phyloP scores from a whole-genome alignment of 2,888 invertebrate species.

The Nezara viridula region DNA sequence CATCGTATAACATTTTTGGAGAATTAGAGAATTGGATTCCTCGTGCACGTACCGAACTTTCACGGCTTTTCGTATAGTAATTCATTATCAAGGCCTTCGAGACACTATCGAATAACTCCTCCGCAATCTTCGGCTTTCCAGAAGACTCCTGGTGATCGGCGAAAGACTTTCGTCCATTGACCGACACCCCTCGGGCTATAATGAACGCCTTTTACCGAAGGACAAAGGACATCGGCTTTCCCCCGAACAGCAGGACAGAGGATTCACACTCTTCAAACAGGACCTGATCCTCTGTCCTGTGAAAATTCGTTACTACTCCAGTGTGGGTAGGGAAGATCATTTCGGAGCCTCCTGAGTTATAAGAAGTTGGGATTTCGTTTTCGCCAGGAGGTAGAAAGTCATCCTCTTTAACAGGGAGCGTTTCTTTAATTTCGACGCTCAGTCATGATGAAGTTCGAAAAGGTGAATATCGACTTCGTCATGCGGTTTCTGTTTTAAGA shows the following conservation, averaged over 20 bases:
- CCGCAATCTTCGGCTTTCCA: neutral
- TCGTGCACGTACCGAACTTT: neutral
- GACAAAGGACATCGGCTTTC: constrained; percentile 22
- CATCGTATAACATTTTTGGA: too few species aligned
- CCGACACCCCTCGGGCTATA: neutral
- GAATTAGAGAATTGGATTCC: neutral
- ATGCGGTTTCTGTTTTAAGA: constrained; percentile 20
- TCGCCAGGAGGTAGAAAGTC: constrained; percentile 34
- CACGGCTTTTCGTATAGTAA: neutral
- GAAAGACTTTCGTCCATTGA: constrained; percentile 12
- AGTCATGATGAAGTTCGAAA: constrained; percentile 29
- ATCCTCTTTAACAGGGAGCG: constrained; percentile 30
- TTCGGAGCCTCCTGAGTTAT: neutral
- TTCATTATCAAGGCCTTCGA: neutral
- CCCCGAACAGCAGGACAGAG: neutral
- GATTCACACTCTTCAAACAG: neutral
- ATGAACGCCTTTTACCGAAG: constrained; percentile 18
- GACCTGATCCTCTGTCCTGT: neutral
- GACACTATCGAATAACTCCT: neutral
- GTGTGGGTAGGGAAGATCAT: neutral
- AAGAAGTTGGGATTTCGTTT: constrained; percentile 11
- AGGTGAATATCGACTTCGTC: constrained; percentile 39
- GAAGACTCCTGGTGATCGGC: neutral
- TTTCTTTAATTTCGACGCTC: constrained; percentile 34
- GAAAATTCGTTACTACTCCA: neutral